Conservation (phyloP, 2,888 invertebrate species). For the Pseudanteris insignis region DNA sequence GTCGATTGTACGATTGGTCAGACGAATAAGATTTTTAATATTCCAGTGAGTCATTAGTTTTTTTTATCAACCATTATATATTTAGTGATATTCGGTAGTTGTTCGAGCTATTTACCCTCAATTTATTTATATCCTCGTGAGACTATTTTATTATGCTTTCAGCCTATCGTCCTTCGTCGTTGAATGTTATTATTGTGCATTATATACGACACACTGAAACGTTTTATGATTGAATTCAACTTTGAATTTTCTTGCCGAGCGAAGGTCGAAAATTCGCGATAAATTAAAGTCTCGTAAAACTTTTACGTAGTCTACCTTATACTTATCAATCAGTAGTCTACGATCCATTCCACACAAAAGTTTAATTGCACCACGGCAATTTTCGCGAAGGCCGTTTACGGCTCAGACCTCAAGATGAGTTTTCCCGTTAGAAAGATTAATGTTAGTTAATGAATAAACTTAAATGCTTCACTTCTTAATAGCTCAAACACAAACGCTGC, state of each 20-base stretch:
- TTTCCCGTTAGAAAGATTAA: constrained; percentile 35
- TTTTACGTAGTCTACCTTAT: constrained; percentile 35
- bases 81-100: too few species aligned
- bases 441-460: constrained; percentile 39
- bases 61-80: too few species aligned
- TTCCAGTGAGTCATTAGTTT: too few species aligned
- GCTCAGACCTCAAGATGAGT: constrained; percentile 33
- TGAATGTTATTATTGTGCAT: too few species aligned
- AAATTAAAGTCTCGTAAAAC: constrained; percentile 43
- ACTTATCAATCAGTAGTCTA: constrained; percentile 41
- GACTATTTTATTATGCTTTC: too few species aligned
- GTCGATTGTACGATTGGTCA: too few species aligned
- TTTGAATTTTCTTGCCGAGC: constrained; percentile 30
- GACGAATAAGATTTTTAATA: too few species aligned
- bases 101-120: too few species aligned
- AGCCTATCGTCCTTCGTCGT: too few species aligned
- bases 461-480: constrained; percentile 32
- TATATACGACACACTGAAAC: too few species aligned
- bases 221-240: constrained; percentile 39
- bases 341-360: constrained; percentile 37
- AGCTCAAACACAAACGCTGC: constrained; percentile 18
- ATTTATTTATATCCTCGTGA: too few species aligned
- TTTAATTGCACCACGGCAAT: constrained; percentile 39
- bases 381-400: constrained; percentile 32
- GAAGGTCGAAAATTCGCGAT: constrained; percentile 31